Evolutionary conservation across 2,888 invertebrate genomes (phyloP).

Genomic region (Pollenia labialis): DNA sequence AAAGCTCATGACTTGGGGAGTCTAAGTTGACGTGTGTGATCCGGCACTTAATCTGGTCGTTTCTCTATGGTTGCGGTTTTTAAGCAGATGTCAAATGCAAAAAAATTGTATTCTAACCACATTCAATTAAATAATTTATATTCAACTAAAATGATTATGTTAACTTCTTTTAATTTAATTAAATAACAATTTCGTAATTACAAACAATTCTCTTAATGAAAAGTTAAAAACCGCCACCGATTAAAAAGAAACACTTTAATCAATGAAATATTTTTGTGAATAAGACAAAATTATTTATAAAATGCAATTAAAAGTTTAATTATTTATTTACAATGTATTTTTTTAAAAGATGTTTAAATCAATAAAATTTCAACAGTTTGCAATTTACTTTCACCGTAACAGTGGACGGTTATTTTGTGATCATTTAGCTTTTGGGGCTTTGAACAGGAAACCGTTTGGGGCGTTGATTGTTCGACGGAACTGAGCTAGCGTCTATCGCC

Average conservation of each 20-base stretch:
- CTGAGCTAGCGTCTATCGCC: slow-evolving; percentile 78
- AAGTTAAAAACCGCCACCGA: slow-evolving; percentile 29
- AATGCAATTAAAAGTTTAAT: neutral
- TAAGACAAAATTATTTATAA: too few species aligned
- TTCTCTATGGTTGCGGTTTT: too few species aligned
- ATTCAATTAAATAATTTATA: too few species aligned
- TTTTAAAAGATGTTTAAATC: slow-evolving; percentile 29
- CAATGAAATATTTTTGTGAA: neutral
- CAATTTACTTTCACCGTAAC: slow-evolving; percentile 77
- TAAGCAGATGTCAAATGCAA: too few species aligned
- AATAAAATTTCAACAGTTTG: slow-evolving; percentile 80
- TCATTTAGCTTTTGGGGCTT: slow-evolving; percentile 54
- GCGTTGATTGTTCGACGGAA: slow-evolving; percentile 12
- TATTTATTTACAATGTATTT: slow-evolving; percentile 1
- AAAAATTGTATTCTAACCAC: neutral
- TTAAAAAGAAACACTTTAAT: slow-evolving; percentile 6
- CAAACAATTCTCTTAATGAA: slow-evolving; percentile 40
- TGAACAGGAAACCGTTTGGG: slow-evolving; percentile 66
- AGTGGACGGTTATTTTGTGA: slow-evolving; percentile 76
- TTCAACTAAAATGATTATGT: too few species aligned
- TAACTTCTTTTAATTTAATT: slow-evolving; percentile 1
- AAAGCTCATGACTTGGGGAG: too few species aligned
- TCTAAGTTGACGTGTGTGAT: too few species aligned
- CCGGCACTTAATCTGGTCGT: too few species aligned
- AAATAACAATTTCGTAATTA: slow-evolving; percentile 35